These are phyloP conservation scores for Hirtodrosophila duncani DNA, from an alignment of 2,888 invertebrate species.

Conservation along the genomic window DNA sequence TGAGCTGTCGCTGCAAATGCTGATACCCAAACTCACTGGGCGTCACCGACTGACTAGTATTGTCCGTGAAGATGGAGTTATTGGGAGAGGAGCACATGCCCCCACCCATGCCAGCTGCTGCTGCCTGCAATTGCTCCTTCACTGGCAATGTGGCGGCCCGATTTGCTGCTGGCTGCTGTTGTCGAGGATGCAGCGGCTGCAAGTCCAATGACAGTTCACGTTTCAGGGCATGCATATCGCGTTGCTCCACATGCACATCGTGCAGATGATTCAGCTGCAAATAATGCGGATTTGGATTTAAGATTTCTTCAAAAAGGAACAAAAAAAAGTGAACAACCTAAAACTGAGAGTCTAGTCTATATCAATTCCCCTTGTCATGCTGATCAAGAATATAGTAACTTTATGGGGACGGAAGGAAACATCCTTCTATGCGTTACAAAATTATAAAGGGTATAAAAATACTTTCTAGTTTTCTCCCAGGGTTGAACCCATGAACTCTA, in stretches of 20 bases:
- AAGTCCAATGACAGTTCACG: slow-evolving; percentile 77
- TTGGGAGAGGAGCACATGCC: slow-evolving; percentile 75
- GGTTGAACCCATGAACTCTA: no score
- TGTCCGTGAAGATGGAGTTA: slow-evolving; percentile 77
- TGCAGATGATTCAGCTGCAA: slow-evolving; percentile 44
- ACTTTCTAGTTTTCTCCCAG: no score
- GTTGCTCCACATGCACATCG: slow-evolving; percentile 68
- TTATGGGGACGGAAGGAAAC: no score
- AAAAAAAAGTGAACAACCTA: neutral
- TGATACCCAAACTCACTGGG: slow-evolving; percentile 79
- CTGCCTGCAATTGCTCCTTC: slow-evolving; percentile 52
- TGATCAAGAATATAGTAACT: no score
- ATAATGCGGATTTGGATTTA: no score
- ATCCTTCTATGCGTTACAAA: neutral
- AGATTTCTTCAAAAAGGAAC: no score
- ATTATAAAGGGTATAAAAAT: neutral
- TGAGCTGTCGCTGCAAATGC: slow-evolving; percentile 77
- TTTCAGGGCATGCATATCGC: slow-evolving; percentile 77
- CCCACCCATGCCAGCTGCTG: slow-evolving; percentile 20
- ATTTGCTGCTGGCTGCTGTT: slow-evolving; percentile 50
- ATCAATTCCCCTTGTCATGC: no score
- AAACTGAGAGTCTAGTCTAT: no score
- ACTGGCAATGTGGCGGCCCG: slow-evolving; percentile 59
- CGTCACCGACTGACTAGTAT: slow-evolving; percentile 79
- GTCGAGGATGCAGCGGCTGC: slow-evolving; percentile 62